These are phyloP conservation scores for Griposia aprilina DNA, from an alignment of 2,888 invertebrate genomes.

Conservation along the genomic window DNA sequence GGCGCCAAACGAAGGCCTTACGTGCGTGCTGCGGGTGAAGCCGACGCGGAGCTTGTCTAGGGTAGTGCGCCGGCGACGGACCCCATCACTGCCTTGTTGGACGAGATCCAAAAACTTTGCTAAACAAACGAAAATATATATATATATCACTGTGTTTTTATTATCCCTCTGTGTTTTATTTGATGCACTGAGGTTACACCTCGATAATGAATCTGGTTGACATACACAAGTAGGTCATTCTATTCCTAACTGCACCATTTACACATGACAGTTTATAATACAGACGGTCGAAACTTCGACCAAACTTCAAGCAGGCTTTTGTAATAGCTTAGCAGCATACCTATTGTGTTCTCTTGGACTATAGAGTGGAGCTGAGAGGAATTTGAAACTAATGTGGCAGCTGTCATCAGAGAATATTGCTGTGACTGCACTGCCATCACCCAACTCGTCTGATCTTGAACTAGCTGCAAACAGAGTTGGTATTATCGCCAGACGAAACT, in stretches of 20 bases:
- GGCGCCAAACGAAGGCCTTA: slow-evolving; percentile 78
- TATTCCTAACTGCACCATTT: neutral
- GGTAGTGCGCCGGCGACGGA: slow-evolving; percentile 68
- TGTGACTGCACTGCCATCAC: neutral
- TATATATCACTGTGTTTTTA: slow-evolving; percentile 84
- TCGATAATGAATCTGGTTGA: neutral
- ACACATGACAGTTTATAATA: neutral
- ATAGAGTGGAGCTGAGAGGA: neutral
- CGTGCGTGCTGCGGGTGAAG: slow-evolving; percentile 74
- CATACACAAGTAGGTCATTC: neutral
- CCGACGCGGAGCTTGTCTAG: slow-evolving; percentile 80
- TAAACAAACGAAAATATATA: slow-evolving; percentile 89
- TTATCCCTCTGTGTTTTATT: slow-evolving; percentile 83
- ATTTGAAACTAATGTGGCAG: neutral
- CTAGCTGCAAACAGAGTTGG: neutral
- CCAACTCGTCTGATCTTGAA: neutral
- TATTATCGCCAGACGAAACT: neutral
- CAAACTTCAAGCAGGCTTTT: neutral
- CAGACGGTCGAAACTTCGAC: neutral
- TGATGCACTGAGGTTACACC: neutral
- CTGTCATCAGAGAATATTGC: neutral
- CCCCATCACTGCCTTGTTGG: slow-evolving; percentile 86
- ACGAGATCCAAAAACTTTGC: slow-evolving; percentile 86
- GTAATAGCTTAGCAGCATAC: neutral
- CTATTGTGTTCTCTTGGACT: neutral